These are phyloP conservation scores for Salticus scenicus DNA, from an alignment of 2,888 invertebrate species.

Conservation along the genomic window DNA sequence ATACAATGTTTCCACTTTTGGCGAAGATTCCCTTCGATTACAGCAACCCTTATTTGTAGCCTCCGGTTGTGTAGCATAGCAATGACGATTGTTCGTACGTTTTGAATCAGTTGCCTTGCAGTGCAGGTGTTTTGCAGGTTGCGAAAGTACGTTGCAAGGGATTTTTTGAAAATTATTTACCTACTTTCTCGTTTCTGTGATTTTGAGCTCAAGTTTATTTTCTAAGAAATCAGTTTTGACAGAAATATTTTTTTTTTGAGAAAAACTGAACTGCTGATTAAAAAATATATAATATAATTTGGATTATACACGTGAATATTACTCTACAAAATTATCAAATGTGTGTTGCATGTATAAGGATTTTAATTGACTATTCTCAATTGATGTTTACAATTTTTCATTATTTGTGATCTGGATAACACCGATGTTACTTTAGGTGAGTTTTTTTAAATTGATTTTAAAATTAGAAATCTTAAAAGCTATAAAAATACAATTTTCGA, in stretches of 20 bases:
- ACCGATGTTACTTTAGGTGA: not conserved
- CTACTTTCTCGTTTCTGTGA: not conserved
- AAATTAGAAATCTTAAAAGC: no score
- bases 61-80: slow-evolving; percentile 1
- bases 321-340: not conserved
- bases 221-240: no score
- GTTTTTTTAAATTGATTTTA: not conserved
- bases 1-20: not conserved
- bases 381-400: not conserved
- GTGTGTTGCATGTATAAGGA: not conserved
- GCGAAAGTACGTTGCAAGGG: not conserved
- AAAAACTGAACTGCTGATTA: no score
- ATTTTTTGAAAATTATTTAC: not conserved
- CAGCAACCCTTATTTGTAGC: not conserved
- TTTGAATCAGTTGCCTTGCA: slow-evolving; percentile 8
- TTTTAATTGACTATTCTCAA: not conserved
- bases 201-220: not conserved
- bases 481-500: no score
- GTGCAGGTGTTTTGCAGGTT: slow-evolving; percentile 13
- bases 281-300: no score
- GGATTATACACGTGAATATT: not conserved
- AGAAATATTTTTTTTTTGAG: no score
- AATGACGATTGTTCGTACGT: slow-evolving; percentile 3
- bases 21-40: not conserved
- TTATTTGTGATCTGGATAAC: not conserved